phyloP scores from a whole-genome alignment of 2,113 vertebrate species.

The Tenebrosternarchus preto region DNA sequence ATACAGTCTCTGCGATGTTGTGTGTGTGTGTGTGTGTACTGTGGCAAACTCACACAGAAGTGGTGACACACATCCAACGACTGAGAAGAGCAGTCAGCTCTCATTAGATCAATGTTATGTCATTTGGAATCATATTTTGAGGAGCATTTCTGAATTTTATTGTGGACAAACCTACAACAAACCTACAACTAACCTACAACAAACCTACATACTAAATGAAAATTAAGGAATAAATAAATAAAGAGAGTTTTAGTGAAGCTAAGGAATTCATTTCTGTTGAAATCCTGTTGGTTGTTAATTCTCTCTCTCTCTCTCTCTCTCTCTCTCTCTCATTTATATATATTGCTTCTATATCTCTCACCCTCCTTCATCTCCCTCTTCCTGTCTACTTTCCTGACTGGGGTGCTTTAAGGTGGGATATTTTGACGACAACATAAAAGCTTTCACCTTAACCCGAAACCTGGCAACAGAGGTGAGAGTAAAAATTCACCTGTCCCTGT shows the following conservation, averaged over 20 bases:
- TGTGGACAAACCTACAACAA: too few species aligned
- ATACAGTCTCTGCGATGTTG: too few species aligned
- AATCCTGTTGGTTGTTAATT: conserved; percentile 72
- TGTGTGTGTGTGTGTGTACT: too few species aligned
- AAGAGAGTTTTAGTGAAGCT: not conserved
- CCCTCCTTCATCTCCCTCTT: conserved; percentile 25
- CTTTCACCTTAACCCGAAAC: conserved; percentile 58
- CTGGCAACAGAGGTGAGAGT: conserved; percentile 74
- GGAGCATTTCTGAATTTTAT: too few species aligned
- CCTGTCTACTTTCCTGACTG: conserved; percentile 34
- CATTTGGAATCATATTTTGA: too few species aligned
- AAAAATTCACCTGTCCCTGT: conserved; percentile 14
- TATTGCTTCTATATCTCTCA: conserved; percentile 66
- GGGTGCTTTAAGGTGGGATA: conserved; percentile 70
- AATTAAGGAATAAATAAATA: not conserved
- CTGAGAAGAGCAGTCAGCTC: too few species aligned
- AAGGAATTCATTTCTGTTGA: too few species aligned
- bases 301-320: not conserved
- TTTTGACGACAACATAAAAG: conserved; percentile 67
- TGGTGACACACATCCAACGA: too few species aligned
- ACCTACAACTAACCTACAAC: too few species aligned
- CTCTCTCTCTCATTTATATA: conserved; percentile 5
- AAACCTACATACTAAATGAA: too few species aligned
- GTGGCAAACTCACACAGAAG: too few species aligned
- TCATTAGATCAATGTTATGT: too few species aligned